Evolutionary conservation across 2,113 vertebrate genomes (phyloP).

Genomic region (Tamias sibiricus): DNA sequence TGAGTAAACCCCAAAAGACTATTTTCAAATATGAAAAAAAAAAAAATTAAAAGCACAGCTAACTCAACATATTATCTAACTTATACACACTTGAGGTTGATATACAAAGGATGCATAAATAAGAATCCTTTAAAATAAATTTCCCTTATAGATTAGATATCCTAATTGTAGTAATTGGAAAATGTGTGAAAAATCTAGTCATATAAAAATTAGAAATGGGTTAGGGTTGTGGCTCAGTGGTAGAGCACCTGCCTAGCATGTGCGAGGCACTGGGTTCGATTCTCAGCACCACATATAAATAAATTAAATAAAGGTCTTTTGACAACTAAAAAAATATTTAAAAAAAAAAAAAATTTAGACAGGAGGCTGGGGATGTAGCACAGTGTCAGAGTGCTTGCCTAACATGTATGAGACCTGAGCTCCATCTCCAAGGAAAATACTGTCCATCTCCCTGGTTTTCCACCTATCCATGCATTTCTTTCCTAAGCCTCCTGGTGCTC

Average conservation of each 20-base stretch:
- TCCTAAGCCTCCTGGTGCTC: background rate
- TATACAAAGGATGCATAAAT: no score
- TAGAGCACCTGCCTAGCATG: no score
- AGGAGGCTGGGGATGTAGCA: background rate
- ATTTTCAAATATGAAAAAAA: background rate
- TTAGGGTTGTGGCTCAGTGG: no score
- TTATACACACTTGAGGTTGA: background rate
- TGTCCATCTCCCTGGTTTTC: background rate
- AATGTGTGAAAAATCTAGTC: background rate
- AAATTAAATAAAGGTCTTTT: no score
- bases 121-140: no score
- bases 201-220: background rate
- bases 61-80: background rate
- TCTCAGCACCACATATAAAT: no score
- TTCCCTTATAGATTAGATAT: no score
- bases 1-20: background rate
- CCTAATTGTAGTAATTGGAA: background rate
- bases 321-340: no score
- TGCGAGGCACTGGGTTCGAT: no score
- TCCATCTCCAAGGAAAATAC: background rate
- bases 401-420: background rate
- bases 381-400: background rate
- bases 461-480: accelerated
- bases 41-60: background rate
- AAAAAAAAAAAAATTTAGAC: no score